Evolutionary conservation across 2,888 invertebrate species (phyloP).

Genomic region (Apeira syringaria): DNA sequence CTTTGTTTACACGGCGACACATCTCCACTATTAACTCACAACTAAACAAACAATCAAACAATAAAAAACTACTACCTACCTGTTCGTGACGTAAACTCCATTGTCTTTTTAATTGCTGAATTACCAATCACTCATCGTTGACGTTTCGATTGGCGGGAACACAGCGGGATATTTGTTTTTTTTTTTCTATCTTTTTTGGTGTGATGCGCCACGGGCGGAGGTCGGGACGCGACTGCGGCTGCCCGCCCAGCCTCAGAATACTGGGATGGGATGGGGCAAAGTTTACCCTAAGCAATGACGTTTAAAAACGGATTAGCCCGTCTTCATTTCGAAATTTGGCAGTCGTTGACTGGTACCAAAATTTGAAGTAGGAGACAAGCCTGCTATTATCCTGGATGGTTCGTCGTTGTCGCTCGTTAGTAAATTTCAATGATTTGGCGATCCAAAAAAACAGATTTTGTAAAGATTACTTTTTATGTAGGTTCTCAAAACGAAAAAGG

Average conservation of each 20-base stretch:
- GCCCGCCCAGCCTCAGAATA: constrained; percentile 40
- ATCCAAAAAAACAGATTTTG: no score
- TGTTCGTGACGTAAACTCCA: constrained; percentile 63
- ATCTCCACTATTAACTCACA: constrained; percentile 13
- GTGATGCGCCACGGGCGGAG: constrained; percentile 33
- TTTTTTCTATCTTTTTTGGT: constrained; percentile 6
- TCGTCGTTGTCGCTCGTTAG: no score
- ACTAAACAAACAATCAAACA: constrained; percentile 41
- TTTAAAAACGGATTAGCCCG: no score
- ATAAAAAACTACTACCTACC: constrained; percentile 56
- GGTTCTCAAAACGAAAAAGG: no score
- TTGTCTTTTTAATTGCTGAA: constrained; percentile 59
- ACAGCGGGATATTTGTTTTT: constrained; percentile 9
- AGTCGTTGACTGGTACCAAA: no score
- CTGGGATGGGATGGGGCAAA: constrained; percentile 27
- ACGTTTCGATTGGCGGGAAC: constrained; percentile 49
- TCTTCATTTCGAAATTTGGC: no score
- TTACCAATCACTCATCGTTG: constrained; percentile 28
- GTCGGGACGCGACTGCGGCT: constrained; percentile 44
- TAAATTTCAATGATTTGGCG: no score
- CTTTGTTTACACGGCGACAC: constrained; percentile 29
- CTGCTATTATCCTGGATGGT: no score
- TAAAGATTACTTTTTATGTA: no score
- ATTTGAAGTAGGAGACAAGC: no score
- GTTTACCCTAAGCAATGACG: no score